Evolutionary conservation across 2,797 vertebrate genomes (phyloP), one percentile per base, ranked within the genome.

Genomic region (Parauchenoglanis ngamensis): DNA sequence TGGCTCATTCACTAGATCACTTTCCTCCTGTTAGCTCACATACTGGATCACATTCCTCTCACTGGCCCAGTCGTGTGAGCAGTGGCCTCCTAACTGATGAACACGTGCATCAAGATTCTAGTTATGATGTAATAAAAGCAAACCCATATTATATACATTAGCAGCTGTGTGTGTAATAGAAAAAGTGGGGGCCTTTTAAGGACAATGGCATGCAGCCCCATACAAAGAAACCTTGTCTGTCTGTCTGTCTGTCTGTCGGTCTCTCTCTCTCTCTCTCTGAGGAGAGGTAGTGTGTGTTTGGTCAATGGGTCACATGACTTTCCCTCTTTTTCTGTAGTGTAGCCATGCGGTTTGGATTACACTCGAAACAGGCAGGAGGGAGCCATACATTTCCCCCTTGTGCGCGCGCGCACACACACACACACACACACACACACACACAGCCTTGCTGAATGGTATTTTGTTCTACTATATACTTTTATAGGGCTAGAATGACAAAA

Each of bases 151-250:
- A 15, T 73, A 49, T n/a, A 75, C 11, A 10, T 75, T 25, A 49
- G 4, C 21, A 25, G 40, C 40, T n/a, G 2, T 46, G 72, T 49
- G 72, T 73, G 40, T 44, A 35, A 25, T 40, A 86, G 35, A 57
- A 70, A 52, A 28, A 61, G 17, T 78, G 54, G 8, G 3, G 15
- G 65, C 89, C 86, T 90, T 88, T 85, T 90, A 90, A 87, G 87
- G 87, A 83, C 87, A 87, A 89, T 56, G 75, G 80, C 54, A 84
- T 86, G 79, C 67, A n/a, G 75, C 35, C 25, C 28, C 15, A 56
- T 56, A 76, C 49, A 61, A 72, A 35, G 40, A 68, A 54, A 79
- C 80, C 80, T 4, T 67, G 63, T 67, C 79, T 82, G 2, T 35
- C 52, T 35, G 79, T 73, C 85, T 91, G 77, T 77, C 85, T 91